phyloP scores from a whole-genome alignment of 2,113 vertebrate species.

The Chascanopsetta lugubris region DNA sequence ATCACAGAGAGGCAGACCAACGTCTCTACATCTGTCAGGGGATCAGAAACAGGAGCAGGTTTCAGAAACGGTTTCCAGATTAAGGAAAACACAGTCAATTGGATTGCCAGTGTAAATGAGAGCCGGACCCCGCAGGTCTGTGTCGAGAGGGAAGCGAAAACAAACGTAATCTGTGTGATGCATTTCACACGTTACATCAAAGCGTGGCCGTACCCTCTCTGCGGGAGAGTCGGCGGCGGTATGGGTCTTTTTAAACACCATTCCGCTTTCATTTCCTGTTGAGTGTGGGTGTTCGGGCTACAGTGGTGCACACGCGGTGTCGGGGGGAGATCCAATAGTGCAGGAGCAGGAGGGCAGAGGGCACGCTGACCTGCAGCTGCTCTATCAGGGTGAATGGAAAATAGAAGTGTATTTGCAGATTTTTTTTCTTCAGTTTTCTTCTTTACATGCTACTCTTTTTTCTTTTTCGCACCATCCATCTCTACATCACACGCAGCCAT shows the following conservation, averaged over 20 bases:
- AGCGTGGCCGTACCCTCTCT: neutral
- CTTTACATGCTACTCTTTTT: no score
- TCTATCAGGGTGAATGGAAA: no score
- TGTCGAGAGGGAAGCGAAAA: constrained; percentile 14
- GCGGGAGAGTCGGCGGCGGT: neutral
- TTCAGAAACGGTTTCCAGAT: constrained; percentile 32
- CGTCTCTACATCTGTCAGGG: constrained; percentile 30
- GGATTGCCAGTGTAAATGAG: constrained; percentile 20
- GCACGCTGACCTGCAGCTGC: no score
- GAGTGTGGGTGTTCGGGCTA: constrained; percentile 19
- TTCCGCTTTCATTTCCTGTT: neutral
- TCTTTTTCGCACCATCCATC: no score
- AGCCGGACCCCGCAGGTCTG: neutral
- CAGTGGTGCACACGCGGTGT: neutral
- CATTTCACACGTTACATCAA: neutral
- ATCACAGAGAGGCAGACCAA: constrained; percentile 23
- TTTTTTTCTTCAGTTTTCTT: no score
- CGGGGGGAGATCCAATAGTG: no score
- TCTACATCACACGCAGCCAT: no score
- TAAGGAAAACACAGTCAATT: constrained; percentile 25
- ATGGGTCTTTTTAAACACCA: constrained; percentile 4
- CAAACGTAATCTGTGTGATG: neutral
- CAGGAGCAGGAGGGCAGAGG: no score
- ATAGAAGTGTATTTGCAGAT: no score
- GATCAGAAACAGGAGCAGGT: constrained; percentile 25